Evolutionary conservation across 2,888 invertebrate species (phyloP), one percentile per base, ranked within the genome.

Genomic region (Leuctra nigra): DNA sequence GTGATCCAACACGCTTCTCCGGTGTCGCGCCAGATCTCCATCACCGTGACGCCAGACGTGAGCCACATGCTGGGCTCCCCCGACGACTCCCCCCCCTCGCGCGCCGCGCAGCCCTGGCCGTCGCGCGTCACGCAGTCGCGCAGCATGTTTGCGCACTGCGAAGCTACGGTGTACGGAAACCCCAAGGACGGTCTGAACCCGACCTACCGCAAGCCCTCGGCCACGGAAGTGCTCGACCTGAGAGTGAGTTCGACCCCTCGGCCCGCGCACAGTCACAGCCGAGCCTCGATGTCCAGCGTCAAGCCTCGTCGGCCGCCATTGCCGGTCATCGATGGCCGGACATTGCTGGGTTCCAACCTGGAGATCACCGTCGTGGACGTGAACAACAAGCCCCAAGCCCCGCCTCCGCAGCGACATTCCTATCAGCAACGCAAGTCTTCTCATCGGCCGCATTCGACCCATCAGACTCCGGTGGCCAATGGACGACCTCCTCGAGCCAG

Each of bases 301-400:
- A n/a, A n/a, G n/a, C n/a, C n/a, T n/a, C 47, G 69, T 20, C 54
- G 54, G 33, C 22, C 50, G 2, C 63, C 63, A 23, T 69, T 69
- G 58, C 66, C 70, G 23, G 67, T 73, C 38, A 66, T 78, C 44
- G 77, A 77, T 39, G 73, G 73, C 14, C 67, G 75, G 33, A 71
- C 72, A 4, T 33, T 61, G 39, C 72, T 84, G 29, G 81, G 82
- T 0, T 81, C 84, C 0, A 86, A 86, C 66, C 68, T 87, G 54
- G 86, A 86, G 67, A 87, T 87, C 23, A 86, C 86, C 0, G 67
- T 87, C 60, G 85, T 86, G 0, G 67, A 66, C 53, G 78, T 75
- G 57, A 77, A 68, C 68, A 0, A 69, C 68, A 44, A 13, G 2
- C 33, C 41, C 11, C n/a, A 39, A 1, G 18, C 14, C 18, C n/a